Percentiles rank a stretch among this genome's conserved stretches.
Evolutionary conservation across 2,797 vertebrate genomes (phyloP).

Genomic region (Lutjanus argentimaculatus): DNA sequence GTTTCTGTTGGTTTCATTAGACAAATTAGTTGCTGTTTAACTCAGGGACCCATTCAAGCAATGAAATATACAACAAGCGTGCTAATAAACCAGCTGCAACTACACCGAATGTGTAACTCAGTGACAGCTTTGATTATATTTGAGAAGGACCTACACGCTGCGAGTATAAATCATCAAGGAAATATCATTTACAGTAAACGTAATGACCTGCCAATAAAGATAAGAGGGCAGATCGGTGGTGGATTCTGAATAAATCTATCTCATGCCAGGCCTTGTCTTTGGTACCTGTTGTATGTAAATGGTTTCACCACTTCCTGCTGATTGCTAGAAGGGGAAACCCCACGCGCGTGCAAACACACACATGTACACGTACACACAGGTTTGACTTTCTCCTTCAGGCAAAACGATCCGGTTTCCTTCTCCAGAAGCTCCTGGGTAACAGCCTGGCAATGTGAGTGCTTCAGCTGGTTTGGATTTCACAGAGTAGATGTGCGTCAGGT

Average conservation of each 20-base stretch:
- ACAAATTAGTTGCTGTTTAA: not conserved
- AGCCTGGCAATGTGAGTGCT: not conserved
- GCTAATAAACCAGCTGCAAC: not conserved
- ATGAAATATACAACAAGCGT: not conserved
- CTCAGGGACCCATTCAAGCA: not conserved
- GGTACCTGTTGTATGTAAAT: constrained; percentile 55
- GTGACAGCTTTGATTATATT: not conserved
- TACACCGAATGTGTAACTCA: not conserved
- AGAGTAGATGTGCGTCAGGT: not conserved
- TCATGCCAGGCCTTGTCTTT: constrained; percentile 16
- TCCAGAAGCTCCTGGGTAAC: not conserved
- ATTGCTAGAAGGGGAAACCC: constrained; percentile 57
- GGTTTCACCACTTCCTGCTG: constrained; percentile 65
- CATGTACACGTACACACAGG: not conserved
- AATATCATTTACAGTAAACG: not conserved
- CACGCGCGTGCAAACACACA: too few species aligned
- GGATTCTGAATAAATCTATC: not conserved
- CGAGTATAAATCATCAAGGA: not conserved
- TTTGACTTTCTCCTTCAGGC: constrained; percentile 6
- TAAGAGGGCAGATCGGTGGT: not conserved
- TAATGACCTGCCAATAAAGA: not conserved
- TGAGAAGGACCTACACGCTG: not conserved
- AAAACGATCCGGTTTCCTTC: constrained; percentile 26
- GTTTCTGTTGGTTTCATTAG: not conserved
- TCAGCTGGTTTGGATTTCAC: constrained; percentile 5